Base-by-base conservation (phyloP, 2,888 invertebrate species). In the Helleia helle region DNA sequence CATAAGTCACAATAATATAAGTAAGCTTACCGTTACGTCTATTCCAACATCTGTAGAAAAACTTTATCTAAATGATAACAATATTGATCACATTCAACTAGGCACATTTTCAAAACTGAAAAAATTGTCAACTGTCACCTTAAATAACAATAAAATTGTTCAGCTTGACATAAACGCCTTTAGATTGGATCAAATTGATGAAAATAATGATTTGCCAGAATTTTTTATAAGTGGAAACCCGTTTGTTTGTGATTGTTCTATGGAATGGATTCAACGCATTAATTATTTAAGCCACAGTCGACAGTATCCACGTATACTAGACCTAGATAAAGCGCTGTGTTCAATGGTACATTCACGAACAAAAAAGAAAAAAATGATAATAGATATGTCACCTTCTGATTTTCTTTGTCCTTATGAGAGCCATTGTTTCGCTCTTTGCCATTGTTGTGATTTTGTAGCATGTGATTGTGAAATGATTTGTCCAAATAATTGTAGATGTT, bases 401-500 rank as follows among this genome's bases (percentile, higher is more conserved):
- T 93, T 94, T 80, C 87, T 94, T 54, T 94, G 94, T 69, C 89
- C 89, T 13, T 94, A 94, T 71, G 90, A 91, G 58, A 89, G 90
- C 42, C 93, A 93, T 75, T 95, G 95, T 80, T 94, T 93, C 64
- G 90, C 93, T n/a, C 79, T 93, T 11, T 95, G 95, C 70, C 93
- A 93, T 71, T 95, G 95, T 75, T 95, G 95, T 80, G 93, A 94
- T 57, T 95, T 93, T 68, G 93, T 93, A 59, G 93, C 93, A 38
- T 95, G 95, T 74, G 95, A 95, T 76, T 95, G 95, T 83, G 92
- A 94, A 86, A 94, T 94, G 92, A 93, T 92, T 54, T 95, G 95
- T 71, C 95, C 95, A 34, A 88, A 88, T 61, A 91, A 92, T 65
- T 95, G 95, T 79, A 90, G 89, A 57, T 95, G 95, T 62, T 95